Evolutionary conservation across 2,113 vertebrate species (phyloP), one percentile per base, ranked within the genome.

Genomic region (Jacana jacana): DNA sequence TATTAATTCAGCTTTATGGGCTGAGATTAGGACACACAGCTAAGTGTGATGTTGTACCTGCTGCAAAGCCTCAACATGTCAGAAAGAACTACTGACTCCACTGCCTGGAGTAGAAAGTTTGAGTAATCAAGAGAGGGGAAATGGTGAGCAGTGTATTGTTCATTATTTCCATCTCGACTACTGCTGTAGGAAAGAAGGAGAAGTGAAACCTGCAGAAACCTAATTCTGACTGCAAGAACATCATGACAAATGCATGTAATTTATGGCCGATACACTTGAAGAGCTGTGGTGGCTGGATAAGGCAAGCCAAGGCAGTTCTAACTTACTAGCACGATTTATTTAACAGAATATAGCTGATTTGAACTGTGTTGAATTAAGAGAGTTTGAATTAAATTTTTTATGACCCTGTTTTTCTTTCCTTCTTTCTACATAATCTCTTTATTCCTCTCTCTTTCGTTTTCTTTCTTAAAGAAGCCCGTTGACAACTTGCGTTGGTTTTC

Each of bases 191-290:
- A 89, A 84, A 91, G 55, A n/a, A 95, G 61, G 42, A 86, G 86
- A 70, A 93, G 14, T 65, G 61, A 95, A 85, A 86, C 66, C 77
- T 88, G 82, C 83, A 95, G 91, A 88, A 91, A 91, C 61, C 17
- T 63, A 78, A 84, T 87, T 93, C 78, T 91, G 81, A 60, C 42
- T 93, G 66, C 89, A 86, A 75, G 70, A 88, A 72, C 18, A 55
- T 71, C 14, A 48, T 52, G 63, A 78, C 55, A 94, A 95, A 79
- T 57, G 42, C 10, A 91, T 58, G 31, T 91, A 69, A 88, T 96
- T 96, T 94, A 92, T 65, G 93, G 70, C 57, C 85, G 94, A 88
- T 83, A 70, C 58, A 81, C 82, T 93, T 81, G 91, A 92, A 81
- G 58, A 94, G 64, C 58, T 70, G 24, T 71, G 77, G 55, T 95